Conservation (phyloP, 2,113 vertebrate species). For the Hystrix brachyura region DNA sequence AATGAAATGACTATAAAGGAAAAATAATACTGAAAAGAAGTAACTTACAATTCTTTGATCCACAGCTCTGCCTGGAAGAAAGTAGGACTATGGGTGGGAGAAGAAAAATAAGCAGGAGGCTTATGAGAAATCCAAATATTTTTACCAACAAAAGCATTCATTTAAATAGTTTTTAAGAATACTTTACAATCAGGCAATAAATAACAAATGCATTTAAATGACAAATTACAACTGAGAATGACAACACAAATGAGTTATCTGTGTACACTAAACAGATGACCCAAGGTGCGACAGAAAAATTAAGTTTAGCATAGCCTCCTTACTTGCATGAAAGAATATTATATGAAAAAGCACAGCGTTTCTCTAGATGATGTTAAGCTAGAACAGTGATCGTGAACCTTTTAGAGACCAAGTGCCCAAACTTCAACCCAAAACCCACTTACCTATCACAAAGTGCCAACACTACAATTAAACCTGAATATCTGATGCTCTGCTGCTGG, state of each 20-base stretch:
- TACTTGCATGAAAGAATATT: neutral
- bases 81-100: slow-evolving; percentile 86
- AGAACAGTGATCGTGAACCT: neutral
- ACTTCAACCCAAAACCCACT: neutral
- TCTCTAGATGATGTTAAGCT: slow-evolving; percentile 23
- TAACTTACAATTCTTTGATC: slow-evolving; percentile 98
- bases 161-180: slow-evolving; percentile 46
- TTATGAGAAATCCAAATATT: slow-evolving; percentile 61
- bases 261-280: slow-evolving; percentile 12
- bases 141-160: slow-evolving; percentile 54
- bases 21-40: slow-evolving; percentile 17
- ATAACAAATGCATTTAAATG: neutral
- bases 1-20: slow-evolving; percentile 39
- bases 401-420: neutral
- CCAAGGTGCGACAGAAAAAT: slow-evolving; percentile 49
- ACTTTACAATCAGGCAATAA: slow-evolving; percentile 17
- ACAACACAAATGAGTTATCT: slow-evolving; percentile 30
- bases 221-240: slow-evolving; percentile 43
- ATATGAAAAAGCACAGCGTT: neutral
- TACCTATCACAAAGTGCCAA: neutral
- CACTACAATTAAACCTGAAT: neutral
- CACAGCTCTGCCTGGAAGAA: slow-evolving; percentile 96
- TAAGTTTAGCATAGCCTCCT: neutral
- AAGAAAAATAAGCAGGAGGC: neutral
- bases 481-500: neutral